phyloP scores from a whole-genome alignment of 2,113 vertebrate species.

The Brachypodius melanocephalos region DNA sequence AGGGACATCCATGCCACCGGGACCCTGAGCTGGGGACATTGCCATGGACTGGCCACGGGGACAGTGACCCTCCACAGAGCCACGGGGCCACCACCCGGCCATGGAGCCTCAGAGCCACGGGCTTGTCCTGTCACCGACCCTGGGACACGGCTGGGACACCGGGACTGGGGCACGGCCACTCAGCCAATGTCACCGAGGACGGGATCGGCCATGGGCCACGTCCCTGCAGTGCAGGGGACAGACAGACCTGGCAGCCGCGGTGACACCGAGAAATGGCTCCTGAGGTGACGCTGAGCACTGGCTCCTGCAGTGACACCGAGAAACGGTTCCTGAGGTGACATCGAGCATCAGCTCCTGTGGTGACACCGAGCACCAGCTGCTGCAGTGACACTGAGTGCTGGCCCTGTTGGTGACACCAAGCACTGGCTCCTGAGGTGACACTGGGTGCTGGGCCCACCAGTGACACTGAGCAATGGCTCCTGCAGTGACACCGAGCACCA shows the following conservation, averaged over 20 bases:
- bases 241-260: not conserved
- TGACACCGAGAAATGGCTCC: no score
- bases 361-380: not conserved
- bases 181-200: not conserved
- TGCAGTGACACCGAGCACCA: no score
- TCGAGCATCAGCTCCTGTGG: not conserved
- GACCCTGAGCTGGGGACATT: not conserved
- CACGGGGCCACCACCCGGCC: not conserved
- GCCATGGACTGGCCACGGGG: not conserved
- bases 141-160: not conserved
- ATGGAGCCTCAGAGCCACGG: rapidly evolving
- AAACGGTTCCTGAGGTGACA: no score
- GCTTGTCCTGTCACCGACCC: not conserved
- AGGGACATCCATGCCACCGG: not conserved
- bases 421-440: no score
- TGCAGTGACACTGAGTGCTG: rapidly evolving
- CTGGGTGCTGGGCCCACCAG: no score
- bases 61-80: not conserved
- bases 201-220: rapidly evolving
- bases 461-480: not conserved
- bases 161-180: rapidly evolving
- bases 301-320: not conserved
- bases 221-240: not conserved
- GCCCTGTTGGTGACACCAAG: not conserved
- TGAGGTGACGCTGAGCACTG: not conserved